These are phyloP conservation scores for Nasonia longicornis DNA, from an alignment of 1,140 invertebrate genomes.

Conservation along the genomic window DNA sequence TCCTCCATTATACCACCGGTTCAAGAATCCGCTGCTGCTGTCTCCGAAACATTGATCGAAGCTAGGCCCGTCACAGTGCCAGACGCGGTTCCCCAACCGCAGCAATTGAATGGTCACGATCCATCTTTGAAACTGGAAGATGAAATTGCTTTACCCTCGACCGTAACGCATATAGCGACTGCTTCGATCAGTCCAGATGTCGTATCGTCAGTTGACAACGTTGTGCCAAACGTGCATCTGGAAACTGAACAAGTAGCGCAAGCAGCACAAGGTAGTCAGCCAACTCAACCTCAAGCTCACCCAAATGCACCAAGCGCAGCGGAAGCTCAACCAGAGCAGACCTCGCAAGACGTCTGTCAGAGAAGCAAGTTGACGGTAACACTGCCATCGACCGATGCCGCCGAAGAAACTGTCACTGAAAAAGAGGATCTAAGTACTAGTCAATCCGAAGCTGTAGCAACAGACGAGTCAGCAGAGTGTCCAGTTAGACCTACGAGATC, in stretches of 20 bases:
- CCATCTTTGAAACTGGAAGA: background rate
- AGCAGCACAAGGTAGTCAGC: background rate
- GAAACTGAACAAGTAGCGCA: background rate
- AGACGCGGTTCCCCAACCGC: background rate
- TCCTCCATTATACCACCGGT: slow-evolving; percentile 58
- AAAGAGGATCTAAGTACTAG: background rate
- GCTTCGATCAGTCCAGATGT: background rate
- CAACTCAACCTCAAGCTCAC: background rate
- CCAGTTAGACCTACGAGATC: slow-evolving; percentile 47
- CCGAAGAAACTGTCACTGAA: background rate
- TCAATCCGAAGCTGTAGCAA: background rate
- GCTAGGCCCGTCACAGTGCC: slow-evolving; percentile 14
- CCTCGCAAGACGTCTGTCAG: background rate
- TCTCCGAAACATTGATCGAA: slow-evolving; percentile 47
- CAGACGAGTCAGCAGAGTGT: background rate
- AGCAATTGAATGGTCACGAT: slow-evolving; percentile 11
- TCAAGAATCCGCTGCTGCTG: slow-evolving; percentile 69
- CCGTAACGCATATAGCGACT: background rate
- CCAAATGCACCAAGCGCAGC: background rate
- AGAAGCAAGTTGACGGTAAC: slow-evolving; percentile 14
- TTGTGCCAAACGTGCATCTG: background rate
- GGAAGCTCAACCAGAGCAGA: background rate
- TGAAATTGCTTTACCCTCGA: background rate
- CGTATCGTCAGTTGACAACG: background rate
- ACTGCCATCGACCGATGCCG: background rate